Base-by-base conservation (phyloP, 2,797 vertebrate species). In the Eleutherodactylus coqui region DNA sequence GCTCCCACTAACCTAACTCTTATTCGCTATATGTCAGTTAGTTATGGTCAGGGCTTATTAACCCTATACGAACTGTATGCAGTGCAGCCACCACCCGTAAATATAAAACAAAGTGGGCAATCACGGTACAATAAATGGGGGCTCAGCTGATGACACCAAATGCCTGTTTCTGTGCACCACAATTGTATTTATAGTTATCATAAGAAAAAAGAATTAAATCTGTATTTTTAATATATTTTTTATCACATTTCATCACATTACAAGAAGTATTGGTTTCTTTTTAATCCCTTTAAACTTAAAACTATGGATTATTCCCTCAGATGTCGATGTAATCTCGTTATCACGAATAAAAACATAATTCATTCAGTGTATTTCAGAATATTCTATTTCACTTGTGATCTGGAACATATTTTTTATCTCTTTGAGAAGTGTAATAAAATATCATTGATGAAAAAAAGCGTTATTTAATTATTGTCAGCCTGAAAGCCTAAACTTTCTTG, bases 401-500 rank as follows among this genome's bases (percentile, higher is more conserved):
- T 70, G 0, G 9, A 88, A 89, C 90, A 85, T 84, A 85, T 83
- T 86, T 72, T 81, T 89, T 91, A n/a, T 90, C 92, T 90, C 84
- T 87, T 89, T 91, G 88, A 91, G 82, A 69, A 90, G 84, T 85
- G 89, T 80, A 84, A 84, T 67, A 91, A 91, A 5, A 92, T 77
- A 91, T 88, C 89, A 91, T 81, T 88, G 90, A 93, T 92, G 88
- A 94, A 93, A 92, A 88, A 93, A 88, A 85, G 92, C 88, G n/a
- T 93, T 91, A 91, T 92, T 89, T 91, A 92, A 92, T 94, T 93
- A 93, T 91, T 93, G 89, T 89, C 91, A 93, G 92, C 88, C 91
- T 94, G 94, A 90, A 89, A 93, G 89, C 85, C 93, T 93, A 92
- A 93, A 91, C 92, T 93, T 95, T 91, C 92, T 91, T 90, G 89